A percentile compares a stretch with the other conserved stretches of the same genome.
Evolutionary conservation across 2,113 vertebrate genomes (phyloP).

Genomic region (Trichomycterus rosablanca): DNA sequence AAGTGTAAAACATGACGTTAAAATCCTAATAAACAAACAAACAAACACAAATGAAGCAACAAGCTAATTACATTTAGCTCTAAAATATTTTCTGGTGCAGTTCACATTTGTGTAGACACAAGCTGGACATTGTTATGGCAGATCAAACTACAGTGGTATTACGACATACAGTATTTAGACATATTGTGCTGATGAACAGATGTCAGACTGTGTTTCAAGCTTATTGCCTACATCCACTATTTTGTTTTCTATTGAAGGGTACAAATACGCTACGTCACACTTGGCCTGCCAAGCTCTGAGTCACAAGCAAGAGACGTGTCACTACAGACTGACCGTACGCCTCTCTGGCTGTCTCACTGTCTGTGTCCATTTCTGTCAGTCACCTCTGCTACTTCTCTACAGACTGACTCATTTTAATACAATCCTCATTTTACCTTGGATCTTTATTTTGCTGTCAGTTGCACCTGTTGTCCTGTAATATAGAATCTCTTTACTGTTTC

Average conservation of each 20-base stretch:
- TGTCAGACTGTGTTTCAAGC: no score
- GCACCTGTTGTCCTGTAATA: background rate
- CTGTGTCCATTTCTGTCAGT: slow-evolving; percentile 2
- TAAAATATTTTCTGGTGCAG: no score
- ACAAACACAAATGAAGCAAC: no score
- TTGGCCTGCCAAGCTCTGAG: slow-evolving; percentile 20
- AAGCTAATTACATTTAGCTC: no score
- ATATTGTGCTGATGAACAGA: background rate
- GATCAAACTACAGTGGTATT: no score
- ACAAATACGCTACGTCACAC: slow-evolving; percentile 5
- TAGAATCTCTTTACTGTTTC: background rate
- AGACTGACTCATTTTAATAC: no score
- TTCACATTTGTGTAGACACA: no score
- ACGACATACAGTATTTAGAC: no score
- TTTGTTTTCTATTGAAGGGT: background rate
- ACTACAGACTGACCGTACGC: slow-evolving; percentile 31
- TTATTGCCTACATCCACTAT: slow-evolving; percentile 1
- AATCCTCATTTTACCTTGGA: no score
- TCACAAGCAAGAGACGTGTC: slow-evolving; percentile 20
- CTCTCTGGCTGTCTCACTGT: slow-evolving; percentile 14
- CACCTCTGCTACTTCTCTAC: background rate
- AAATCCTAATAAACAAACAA: no score
- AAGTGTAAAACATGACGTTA: no score
- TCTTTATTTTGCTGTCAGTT: background rate
- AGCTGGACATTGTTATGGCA: no score